Conservation (phyloP, 2,113 vertebrate species). For the Gallinago media region DNA sequence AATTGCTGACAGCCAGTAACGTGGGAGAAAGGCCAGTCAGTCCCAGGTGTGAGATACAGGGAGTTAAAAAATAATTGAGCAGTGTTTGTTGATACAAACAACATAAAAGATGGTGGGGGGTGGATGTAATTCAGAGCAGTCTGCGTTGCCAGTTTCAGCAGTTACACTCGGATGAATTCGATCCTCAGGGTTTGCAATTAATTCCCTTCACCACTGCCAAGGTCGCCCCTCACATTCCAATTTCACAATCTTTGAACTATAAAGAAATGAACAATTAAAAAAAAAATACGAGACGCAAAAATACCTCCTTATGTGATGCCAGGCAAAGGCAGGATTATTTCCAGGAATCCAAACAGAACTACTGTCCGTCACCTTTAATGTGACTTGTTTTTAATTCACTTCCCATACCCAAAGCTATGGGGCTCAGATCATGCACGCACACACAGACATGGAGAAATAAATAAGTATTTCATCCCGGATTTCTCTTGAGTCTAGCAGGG, state of each 20-base stretch:
- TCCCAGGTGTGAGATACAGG: neutral
- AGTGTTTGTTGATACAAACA: conserved; percentile 31
- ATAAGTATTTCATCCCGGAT: neutral
- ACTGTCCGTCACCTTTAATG: neutral
- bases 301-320: neutral
- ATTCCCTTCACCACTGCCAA: neutral
- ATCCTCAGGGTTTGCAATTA: neutral
- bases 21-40: neutral
- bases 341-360: neutral
- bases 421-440: neutral
- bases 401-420: neutral
- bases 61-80: neutral
- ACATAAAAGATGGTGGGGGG: neutral
- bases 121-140: neutral
- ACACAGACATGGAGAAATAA: neutral
- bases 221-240: neutral
- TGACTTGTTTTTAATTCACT: neutral
- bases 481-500: neutral
- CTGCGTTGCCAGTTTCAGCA: neutral
- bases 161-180: neutral
- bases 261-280: neutral
- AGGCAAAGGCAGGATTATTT: neutral
- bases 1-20: neutral
- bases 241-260: neutral
- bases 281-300: neutral